phyloP scores from a whole-genome alignment of 2,113 vertebrate genomes.

The Pseudorhombus dupliciocellatus region DNA sequence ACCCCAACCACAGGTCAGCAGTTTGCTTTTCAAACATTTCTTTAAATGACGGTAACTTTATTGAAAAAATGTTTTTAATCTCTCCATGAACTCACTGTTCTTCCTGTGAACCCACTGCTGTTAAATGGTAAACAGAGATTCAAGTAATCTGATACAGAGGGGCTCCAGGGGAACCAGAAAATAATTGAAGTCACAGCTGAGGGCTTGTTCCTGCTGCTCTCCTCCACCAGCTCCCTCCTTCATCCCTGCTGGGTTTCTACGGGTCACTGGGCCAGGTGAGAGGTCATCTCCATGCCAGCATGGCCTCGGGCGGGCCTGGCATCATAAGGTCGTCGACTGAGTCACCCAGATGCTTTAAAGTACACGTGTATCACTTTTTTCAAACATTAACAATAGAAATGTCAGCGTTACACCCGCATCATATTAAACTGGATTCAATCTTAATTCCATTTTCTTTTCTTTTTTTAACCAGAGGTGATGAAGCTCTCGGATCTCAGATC shows the following conservation, averaged over 20 bases:
- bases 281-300: slow-evolving; percentile 44
- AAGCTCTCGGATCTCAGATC: slow-evolving; percentile 15
- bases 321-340: slow-evolving; percentile 35
- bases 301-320: slow-evolving; percentile 45
- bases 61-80: background rate
- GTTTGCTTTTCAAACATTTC: background rate
- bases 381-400: slow-evolving; percentile 10
- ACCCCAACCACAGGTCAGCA: background rate
- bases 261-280: slow-evolving; percentile 40
- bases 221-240: slow-evolving; percentile 13
- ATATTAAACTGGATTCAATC: slow-evolving; percentile 33
- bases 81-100: background rate
- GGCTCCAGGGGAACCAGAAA: background rate
- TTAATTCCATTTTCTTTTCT: slow-evolving; percentile 41
- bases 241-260: slow-evolving; percentile 34
- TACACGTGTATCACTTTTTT: slow-evolving; percentile 37
- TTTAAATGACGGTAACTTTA: too few relatives aligned
- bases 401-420: slow-evolving; percentile 5
- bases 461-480: slow-evolving; percentile 14
- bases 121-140: slow-evolving; percentile 8
- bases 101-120: slow-evolving; percentile 24
- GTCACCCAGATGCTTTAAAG: slow-evolving; percentile 49
- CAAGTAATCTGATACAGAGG: slow-evolving; percentile 45
- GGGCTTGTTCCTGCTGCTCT: slow-evolving; percentile 31
- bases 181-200: slow-evolving; percentile 22